These are phyloP conservation scores for Lycophotia porphyrea DNA, from an alignment of 2,888 invertebrate genomes.

Conservation along the genomic window DNA sequence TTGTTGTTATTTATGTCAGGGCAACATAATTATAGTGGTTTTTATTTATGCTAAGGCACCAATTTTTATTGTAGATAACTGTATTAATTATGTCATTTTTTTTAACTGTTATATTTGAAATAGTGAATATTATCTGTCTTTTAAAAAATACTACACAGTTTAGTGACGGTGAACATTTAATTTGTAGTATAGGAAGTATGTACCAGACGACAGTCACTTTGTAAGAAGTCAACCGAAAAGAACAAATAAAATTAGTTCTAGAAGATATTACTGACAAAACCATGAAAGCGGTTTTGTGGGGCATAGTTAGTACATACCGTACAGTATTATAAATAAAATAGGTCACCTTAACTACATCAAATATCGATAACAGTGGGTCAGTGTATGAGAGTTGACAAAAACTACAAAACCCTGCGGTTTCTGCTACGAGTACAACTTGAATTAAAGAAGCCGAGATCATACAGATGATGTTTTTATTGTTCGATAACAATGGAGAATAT, in stretches of 20 bases:
- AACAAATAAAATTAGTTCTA: no score
- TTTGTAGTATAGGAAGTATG: no score
- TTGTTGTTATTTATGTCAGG: conserved; percentile 53
- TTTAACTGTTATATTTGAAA: background rate
- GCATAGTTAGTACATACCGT: no score
- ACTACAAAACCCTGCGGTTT: no score
- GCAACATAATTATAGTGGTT: conserved; percentile 31
- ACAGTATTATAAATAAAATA: no score
- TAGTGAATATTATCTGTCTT: background rate
- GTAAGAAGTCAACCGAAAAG: no score
- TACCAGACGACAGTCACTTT: background rate
- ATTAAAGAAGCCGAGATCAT: background rate
- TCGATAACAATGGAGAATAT: background rate
- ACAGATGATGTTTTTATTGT: background rate
- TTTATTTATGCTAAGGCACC: conserved; percentile 1
- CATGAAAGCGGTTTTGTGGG: no score
- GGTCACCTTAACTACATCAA: background rate
- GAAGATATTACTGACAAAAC: no score
- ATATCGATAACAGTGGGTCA: background rate
- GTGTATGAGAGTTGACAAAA: background rate
- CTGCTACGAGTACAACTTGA: background rate
- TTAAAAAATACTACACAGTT: background rate
- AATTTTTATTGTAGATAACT: conserved; percentile 8
- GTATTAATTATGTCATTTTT: conserved; percentile 6
- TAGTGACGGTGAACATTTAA: background rate